Percentiles rank a stretch among this genome's conserved stretches.
phyloP scores from a whole-genome alignment of 1,140 invertebrate species.

The Cepaea nemoralis region DNA sequence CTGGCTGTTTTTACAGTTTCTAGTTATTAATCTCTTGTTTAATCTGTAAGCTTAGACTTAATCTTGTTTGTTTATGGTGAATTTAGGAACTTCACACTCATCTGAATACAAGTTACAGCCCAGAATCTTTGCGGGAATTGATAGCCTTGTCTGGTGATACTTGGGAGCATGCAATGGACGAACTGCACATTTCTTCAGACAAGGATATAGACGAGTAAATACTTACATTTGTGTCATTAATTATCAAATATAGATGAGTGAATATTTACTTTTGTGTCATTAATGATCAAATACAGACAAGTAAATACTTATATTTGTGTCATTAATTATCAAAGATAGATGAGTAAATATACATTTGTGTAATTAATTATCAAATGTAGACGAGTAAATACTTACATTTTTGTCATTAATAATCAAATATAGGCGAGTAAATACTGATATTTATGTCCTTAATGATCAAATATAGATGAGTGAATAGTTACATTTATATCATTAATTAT shows the following conservation, averaged over 20 bases:
- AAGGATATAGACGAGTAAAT: constrained; percentile 51
- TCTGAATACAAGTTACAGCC: constrained; percentile 85
- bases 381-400: not conserved
- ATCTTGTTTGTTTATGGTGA: too few relatives aligned
- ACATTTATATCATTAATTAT: too few relatives aligned
- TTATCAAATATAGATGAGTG: not conserved
- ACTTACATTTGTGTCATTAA: too few relatives aligned
- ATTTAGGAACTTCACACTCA: constrained; percentile 87
- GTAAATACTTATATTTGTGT: not conserved
- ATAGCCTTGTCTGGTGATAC: constrained; percentile 72
- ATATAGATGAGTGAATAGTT: too few relatives aligned
- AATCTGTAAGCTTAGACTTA: too few relatives aligned
- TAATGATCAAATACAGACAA: not conserved
- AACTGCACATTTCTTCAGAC: constrained; percentile 38
- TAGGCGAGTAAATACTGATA: too few relatives aligned
- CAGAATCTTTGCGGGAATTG: constrained; percentile 78
- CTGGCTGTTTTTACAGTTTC: not conserved
- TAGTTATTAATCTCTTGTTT: not conserved
- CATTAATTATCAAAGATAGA: not conserved
- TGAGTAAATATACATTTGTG: not conserved
- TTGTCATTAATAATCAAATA: not conserved
- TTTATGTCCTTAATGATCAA: too few relatives aligned
- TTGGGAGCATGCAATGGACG: constrained; percentile 68
- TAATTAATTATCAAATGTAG: too few relatives aligned
- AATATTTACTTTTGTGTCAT: not conserved